Evolutionary conservation across 2,797 vertebrate genomes (phyloP), one percentile per base, ranked within the genome.

Genomic region (Helicolenus hilgendorfi): DNA sequence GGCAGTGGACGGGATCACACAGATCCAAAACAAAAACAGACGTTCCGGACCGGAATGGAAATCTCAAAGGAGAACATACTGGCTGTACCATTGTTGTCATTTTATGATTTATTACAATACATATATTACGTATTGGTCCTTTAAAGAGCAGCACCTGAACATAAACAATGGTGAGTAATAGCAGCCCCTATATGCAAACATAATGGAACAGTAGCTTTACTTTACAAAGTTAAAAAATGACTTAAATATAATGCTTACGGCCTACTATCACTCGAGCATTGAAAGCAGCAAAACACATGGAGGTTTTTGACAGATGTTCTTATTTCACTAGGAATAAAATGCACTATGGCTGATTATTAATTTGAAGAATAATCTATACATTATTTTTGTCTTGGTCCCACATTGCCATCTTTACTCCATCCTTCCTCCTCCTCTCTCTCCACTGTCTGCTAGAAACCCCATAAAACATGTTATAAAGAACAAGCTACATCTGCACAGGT

Each of bases 391-490:
- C 45, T 53, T 53, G 45, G 45, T 29, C 36, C 8, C 4, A 20
- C n/a, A 8, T 7, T 55, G 31, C 33, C 15, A 58, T 69, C 60
- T 45, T 55, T n/a, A 60, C 68, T 68, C 11, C 22, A 7, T 18
- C 18, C 45, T 0, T 49, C 45, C 18, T 38, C 4, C 38, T 45
- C 38, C 6, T 38, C 36, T 18, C 53, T 55, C 20, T 55, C 38
- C 4, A 0, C 76, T n/a, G 26, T 41, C 60, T 59, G 26, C 2
- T 29, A 29, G 11, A 92, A 90, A 92, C 88, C 94, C 95, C 84
- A 93, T 94, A 58, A 84, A 85, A 60, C 7, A n/a, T 29, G 31
- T 63, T 49, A 20, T 20, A 64, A 68, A 49, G 62, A 72, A 82
- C 29, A 41, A 35, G 84, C 27, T 58, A 24, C 86, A 64, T 78